Percentiles rank a stretch among this genome's conserved stretches.
These are phyloP conservation scores for Diglossa cyanea DNA, from an alignment of 2,797 vertebrate species.

Conservation along the genomic window DNA sequence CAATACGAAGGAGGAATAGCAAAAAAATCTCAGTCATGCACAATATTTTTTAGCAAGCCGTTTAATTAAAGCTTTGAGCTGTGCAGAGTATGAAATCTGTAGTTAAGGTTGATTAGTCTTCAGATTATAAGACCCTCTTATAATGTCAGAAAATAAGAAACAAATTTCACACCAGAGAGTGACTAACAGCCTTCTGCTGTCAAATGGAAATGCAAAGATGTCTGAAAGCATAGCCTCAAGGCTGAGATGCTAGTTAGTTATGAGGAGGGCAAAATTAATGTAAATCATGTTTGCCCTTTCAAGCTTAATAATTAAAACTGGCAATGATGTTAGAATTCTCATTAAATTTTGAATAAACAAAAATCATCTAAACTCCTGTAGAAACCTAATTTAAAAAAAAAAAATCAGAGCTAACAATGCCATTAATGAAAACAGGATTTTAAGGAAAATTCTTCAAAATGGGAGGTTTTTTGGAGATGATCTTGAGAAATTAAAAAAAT, in stretches of 20 bases:
- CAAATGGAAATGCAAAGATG: conserved; percentile 28
- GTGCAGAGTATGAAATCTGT: conserved; percentile 7
- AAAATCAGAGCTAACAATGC: not conserved
- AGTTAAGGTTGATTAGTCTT: conserved; percentile 44
- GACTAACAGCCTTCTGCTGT: conserved; percentile 35
- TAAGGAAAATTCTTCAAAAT: not conserved
- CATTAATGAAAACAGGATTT: not conserved
- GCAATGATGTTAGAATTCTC: not conserved
- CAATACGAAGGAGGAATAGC: not conserved
- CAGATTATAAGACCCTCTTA: conserved; percentile 15
- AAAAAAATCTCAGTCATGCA: not conserved
- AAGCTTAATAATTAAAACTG: conserved; percentile 40
- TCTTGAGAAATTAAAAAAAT: not conserved
- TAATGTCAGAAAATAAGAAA: conserved; percentile 48
- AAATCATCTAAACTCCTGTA: not conserved
- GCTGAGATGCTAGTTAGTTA: conserved; percentile 51
- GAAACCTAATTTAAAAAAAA: not conserved
- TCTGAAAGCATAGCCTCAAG: conserved; percentile 15
- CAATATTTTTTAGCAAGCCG: not conserved
- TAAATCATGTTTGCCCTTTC: conserved; percentile 66
- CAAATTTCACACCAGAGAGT: conserved; percentile 30
- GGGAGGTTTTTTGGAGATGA: not conserved
- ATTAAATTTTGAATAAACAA: conserved; percentile 56
- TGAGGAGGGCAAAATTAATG: conserved; percentile 42
- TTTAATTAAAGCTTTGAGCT: conserved; percentile 8